phyloP scores from a whole-genome alignment of 2,113 vertebrate species.

The Pao palembangensis region DNA sequence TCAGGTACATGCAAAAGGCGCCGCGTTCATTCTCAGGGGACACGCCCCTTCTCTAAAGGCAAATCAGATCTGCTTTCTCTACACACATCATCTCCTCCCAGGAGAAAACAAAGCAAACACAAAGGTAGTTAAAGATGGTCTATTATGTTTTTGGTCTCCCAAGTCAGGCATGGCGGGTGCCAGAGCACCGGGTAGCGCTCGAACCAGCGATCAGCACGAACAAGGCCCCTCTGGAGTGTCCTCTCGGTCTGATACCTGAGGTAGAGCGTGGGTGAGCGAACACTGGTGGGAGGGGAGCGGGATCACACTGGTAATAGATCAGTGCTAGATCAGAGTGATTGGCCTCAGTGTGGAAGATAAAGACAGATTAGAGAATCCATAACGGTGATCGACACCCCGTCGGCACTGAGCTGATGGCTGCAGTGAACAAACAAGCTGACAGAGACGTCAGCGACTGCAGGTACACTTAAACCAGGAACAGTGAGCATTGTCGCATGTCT shows the following conservation, averaged over 20 bases:
- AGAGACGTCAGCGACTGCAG: not conserved
- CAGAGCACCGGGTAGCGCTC: constrained; percentile 42
- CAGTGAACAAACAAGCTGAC: too few relatives aligned
- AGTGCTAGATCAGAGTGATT: too few relatives aligned
- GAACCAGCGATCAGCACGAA: constrained; percentile 38
- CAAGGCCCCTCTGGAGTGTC: constrained; percentile 62
- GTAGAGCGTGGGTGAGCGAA: constrained; percentile 39
- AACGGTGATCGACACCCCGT: too few relatives aligned
- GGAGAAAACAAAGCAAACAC: constrained; percentile 18
- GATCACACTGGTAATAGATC: not conserved
- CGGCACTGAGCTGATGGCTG: too few relatives aligned
- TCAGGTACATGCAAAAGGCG: constrained; percentile 52
- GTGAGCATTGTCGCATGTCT: too few relatives aligned
- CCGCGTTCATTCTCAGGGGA: constrained; percentile 38
- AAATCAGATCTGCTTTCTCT: constrained; percentile 43
- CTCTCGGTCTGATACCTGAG: constrained; percentile 61
- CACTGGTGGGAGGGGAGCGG: constrained; percentile 2
- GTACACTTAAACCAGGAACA: too few relatives aligned
- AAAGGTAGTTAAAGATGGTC: constrained; percentile 29
- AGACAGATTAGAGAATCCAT: too few relatives aligned
- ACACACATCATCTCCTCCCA: constrained; percentile 16
- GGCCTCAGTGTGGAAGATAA: too few relatives aligned
- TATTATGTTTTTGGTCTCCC: constrained; percentile 55
- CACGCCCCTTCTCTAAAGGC: constrained; percentile 44
- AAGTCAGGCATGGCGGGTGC: constrained; percentile 60